Evolutionary conservation across 1,140 invertebrate species (phyloP).

Genomic region (Cyrtorhinus lividipennis): DNA sequence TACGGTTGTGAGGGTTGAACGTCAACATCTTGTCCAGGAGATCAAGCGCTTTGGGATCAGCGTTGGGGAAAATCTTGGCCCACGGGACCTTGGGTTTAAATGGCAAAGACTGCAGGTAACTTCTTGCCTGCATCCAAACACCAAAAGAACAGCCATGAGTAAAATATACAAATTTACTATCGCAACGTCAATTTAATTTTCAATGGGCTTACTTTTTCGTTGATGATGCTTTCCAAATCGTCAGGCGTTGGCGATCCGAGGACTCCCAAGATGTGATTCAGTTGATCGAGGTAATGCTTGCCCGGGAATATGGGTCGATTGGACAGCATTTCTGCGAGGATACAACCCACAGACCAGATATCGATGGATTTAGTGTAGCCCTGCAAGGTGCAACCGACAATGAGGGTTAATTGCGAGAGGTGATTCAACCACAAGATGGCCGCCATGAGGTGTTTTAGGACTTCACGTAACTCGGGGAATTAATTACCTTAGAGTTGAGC

Average conservation of each 20-base stretch:
- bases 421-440: too few species aligned
- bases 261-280: conserved; percentile 95
- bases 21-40: conserved; percentile 97
- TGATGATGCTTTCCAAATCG: conserved; percentile 96
- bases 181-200: too few species aligned
- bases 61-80: conserved; percentile 81
- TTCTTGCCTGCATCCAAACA: conserved; percentile 70
- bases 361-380: conserved; percentile 99
- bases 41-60: conserved; percentile 88
- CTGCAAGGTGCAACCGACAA: conserved; percentile 32
- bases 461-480: background rate
- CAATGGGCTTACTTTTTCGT: conserved; percentile 70
- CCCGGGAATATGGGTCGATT: conserved; percentile 97
- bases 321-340: conserved; percentile 96
- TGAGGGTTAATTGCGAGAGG: too few species aligned
- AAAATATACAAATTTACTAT: too few species aligned
- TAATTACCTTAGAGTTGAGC: conserved; percentile 40
- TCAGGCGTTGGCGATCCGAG: conserved; percentile 92
- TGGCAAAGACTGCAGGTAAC: conserved; percentile 92
- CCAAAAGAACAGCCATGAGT: conserved; percentile 11
- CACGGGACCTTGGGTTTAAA: conserved; percentile 95
- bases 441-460: background rate
- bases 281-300: conserved; percentile 96
- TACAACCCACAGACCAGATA: conserved; percentile 99
- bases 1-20: conserved; percentile 96